Evolutionary conservation across 2,113 vertebrate genomes (phyloP).

Genomic region (Mungos mungo): DNA sequence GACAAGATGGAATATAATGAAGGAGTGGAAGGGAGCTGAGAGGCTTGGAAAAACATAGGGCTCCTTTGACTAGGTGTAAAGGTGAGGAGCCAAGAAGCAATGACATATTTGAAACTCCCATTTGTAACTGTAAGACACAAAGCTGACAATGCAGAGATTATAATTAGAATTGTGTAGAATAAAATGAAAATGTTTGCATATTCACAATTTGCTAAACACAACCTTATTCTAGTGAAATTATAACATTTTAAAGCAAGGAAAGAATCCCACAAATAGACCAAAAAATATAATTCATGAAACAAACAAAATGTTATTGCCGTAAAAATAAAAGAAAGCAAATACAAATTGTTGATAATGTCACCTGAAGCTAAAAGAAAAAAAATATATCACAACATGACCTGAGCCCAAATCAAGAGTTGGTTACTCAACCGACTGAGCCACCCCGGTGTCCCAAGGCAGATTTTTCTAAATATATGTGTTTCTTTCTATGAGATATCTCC

Average conservation of each 20-base stretch:
- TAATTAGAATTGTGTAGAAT: neutral
- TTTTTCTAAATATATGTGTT: too few relatives aligned
- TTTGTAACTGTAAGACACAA: neutral
- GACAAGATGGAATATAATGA: neutral
- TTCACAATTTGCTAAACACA: neutral
- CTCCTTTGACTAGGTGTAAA: neutral
- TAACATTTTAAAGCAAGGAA: neutral
- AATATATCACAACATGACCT: neutral
- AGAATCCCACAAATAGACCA: neutral
- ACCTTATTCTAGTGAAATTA: neutral
- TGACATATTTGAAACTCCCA: neutral
- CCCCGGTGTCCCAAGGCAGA: too few relatives aligned
- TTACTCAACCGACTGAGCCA: too few relatives aligned
- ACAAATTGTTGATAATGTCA: neutral
- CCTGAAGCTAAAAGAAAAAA: neutral
- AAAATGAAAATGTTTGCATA: neutral
- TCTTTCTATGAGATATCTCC: too few relatives aligned
- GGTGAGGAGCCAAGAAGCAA: neutral
- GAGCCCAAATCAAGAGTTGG: too few relatives aligned
- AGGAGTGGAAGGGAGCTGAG: neutral
- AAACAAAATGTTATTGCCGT: neutral
- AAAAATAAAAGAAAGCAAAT: neutral
- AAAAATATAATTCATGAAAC: neutral
- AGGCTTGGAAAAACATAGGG: neutral
- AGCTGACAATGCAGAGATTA: neutral